A percentile compares a stretch with the other conserved stretches of the same genome.
These are phyloP conservation scores for Spicauda simplicius DNA, from an alignment of 2,888 invertebrate species.

Conservation along the genomic window DNA sequence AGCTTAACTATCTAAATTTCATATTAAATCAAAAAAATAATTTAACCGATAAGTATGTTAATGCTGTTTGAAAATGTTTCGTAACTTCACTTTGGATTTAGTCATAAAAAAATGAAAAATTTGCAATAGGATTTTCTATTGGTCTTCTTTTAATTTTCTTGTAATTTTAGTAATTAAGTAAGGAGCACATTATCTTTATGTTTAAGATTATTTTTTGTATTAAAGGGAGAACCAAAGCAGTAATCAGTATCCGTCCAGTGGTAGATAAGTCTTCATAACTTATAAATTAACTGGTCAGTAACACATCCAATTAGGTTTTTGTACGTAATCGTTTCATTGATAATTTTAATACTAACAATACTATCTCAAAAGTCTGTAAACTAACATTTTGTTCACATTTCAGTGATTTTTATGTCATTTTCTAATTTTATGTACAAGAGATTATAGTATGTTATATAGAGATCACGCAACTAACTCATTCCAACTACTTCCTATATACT, in stretches of 20 bases:
- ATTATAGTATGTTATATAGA: too few species aligned
- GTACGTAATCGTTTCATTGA: background rate
- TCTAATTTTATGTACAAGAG: too few species aligned
- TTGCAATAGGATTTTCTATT: background rate
- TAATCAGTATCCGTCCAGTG: slow-evolving; percentile 85
- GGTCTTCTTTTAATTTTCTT: background rate
- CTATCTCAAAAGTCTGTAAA: background rate
- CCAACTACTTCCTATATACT: too few species aligned
- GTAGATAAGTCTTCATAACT: slow-evolving; percentile 68
- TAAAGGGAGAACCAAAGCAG: slow-evolving; percentile 78
- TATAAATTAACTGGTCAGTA: slow-evolving; percentile 38
- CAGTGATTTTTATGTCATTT: too few species aligned
- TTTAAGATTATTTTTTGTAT: slow-evolving; percentile 37
- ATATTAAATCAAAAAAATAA: background rate
- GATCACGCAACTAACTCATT: too few species aligned
- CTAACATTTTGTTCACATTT: background rate
- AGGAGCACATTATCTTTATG: background rate
- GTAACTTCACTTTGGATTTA: background rate
- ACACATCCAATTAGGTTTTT: slow-evolving; percentile 10
- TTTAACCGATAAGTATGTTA: background rate
- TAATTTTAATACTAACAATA: background rate
- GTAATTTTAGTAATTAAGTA: background rate
- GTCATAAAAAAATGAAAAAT: background rate
- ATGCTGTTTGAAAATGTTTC: background rate
- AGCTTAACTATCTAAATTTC: slow-evolving; percentile 1